Percentiles rank a stretch among this genome's conserved stretches.
phyloP scores from a whole-genome alignment of 1,140 invertebrate genomes.

The Psilanteris sp. region DNA sequence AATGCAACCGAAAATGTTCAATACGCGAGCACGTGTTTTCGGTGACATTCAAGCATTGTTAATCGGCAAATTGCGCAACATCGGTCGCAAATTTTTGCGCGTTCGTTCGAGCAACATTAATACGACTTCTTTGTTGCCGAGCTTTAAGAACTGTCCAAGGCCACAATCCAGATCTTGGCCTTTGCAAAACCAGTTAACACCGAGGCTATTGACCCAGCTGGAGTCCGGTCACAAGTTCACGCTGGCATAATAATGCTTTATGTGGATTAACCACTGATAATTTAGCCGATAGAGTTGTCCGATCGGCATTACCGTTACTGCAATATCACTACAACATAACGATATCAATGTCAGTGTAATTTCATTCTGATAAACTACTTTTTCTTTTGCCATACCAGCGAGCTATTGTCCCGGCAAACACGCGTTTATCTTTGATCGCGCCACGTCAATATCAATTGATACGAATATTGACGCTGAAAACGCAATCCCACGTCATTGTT shows the following conservation, averaged over 20 bases:
- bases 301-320: constrained; percentile 41
- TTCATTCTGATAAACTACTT: constrained; percentile 7
- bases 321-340: constrained; percentile 22
- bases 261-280: constrained; percentile 53
- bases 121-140: constrained; percentile 34
- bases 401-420: constrained; percentile 4
- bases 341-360: constrained; percentile 34
- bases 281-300: constrained; percentile 32
- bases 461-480: neutral
- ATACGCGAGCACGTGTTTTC: no score
- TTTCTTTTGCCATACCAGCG: constrained; percentile 10
- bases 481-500: no score
- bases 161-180: constrained; percentile 64
- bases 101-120: no score
- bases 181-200: constrained; percentile 61
- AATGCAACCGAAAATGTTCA: no score
- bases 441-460: neutral
- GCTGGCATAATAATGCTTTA: constrained; percentile 58
- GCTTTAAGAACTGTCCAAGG: constrained; percentile 59
- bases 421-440: neutral
- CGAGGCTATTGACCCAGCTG: constrained; percentile 56
- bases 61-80: no score
- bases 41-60: no score
- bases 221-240: constrained; percentile 56
- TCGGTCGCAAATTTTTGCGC: no score